phyloP scores from a whole-genome alignment of 2,888 invertebrate species.

The Stramonita haemastoma region DNA sequence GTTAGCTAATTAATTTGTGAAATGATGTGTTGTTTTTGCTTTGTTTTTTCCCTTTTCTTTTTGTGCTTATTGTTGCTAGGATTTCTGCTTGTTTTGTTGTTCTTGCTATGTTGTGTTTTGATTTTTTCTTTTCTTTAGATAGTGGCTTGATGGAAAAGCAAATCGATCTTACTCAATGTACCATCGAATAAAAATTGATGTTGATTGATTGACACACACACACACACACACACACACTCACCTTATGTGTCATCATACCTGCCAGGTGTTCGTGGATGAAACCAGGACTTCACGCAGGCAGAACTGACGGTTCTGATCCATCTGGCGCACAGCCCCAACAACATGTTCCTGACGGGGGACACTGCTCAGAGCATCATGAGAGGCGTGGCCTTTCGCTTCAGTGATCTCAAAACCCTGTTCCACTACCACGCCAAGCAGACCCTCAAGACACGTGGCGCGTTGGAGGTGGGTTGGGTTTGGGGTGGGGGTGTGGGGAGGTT shows the following conservation, averaged over 20 bases:
- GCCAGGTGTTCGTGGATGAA: conserved; percentile 72
- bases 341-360: conserved; percentile 72
- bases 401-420: conserved; percentile 69
- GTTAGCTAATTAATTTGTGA: too few species aligned
- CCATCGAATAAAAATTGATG: too few species aligned
- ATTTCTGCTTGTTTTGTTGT: too few species aligned
- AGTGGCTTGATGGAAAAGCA: too few species aligned
- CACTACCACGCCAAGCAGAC: conserved; percentile 64
- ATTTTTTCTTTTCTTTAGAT: too few species aligned
- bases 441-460: conserved; percentile 49
- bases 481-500: neutral
- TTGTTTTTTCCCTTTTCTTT: too few species aligned
- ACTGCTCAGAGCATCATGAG: conserved; percentile 74
- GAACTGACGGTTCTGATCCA: conserved; percentile 69
- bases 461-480: conserved; percentile 36
- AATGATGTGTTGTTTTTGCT: too few species aligned
- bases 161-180: too few species aligned
- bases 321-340: conserved; percentile 68
- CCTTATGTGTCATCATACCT: neutral
- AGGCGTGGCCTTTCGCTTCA: conserved; percentile 72
- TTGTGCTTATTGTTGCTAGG: too few species aligned
- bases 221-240: too few species aligned
- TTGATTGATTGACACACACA: too few species aligned
- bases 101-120: too few species aligned
- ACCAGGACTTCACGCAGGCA: conserved; percentile 74